A percentile compares a stretch with the other conserved stretches of the same genome.
These are phyloP conservation scores for Lagopus leucura DNA, from an alignment of 2,113 vertebrate species.

Conservation along the genomic window DNA sequence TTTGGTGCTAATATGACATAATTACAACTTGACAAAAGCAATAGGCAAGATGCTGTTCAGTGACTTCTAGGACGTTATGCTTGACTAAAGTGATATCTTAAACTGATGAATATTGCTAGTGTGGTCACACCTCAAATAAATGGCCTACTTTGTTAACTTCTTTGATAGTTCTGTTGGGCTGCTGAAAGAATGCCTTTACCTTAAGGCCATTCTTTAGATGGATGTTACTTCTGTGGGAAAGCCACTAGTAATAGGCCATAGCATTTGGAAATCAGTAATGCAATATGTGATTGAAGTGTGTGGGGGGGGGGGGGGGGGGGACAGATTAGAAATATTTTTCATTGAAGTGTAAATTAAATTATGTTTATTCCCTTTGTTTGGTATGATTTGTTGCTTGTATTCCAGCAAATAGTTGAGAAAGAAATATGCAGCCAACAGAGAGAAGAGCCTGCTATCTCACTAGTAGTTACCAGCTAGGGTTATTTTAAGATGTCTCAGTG, in stretches of 20 bases:
- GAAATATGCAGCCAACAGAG: not conserved
- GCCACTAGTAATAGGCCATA: not conserved
- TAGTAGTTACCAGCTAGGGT: constrained; percentile 21
- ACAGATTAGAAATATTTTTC: constrained; percentile 44
- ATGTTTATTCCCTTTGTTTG: constrained; percentile 32
- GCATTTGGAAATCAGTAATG: constrained; percentile 34
- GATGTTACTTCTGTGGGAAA: constrained; percentile 17
- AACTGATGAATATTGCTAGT: not conserved
- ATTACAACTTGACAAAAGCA: constrained; percentile 20
- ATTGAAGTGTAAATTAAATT: constrained; percentile 28
- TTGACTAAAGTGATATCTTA: not conserved
- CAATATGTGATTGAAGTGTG: constrained; percentile 29
- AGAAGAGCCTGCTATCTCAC: not conserved
- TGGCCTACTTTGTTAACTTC: not conserved
- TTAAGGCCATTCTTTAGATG: not conserved
- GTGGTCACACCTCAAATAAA: not conserved
- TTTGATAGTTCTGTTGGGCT: not conserved
- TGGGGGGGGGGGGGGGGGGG: no score
- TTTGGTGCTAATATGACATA: constrained; percentile 38
- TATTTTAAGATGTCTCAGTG: constrained; percentile 33
- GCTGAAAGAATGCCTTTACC: constrained; percentile 16
- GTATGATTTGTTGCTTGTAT: constrained; percentile 14
- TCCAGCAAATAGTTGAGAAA: constrained; percentile 15
- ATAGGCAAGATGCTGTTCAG: not conserved
- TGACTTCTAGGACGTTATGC: not conserved